These are phyloP conservation scores for Diogma glabrata DNA, from an alignment of 2,888 invertebrate genomes.

Conservation along the genomic window DNA sequence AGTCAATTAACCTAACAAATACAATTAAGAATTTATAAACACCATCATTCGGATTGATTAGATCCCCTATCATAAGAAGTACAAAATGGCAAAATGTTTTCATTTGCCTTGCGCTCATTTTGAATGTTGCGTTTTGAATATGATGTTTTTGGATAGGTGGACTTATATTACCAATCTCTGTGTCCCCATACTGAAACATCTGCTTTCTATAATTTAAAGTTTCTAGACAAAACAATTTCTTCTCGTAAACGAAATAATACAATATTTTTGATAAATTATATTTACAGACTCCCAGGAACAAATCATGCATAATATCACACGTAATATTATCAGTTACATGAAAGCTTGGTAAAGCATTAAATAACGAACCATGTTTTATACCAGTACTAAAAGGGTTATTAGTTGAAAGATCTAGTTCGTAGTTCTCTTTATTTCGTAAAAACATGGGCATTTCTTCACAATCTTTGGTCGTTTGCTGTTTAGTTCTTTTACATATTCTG, in stretches of 20 bases:
- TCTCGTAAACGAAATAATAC: too few relatives aligned
- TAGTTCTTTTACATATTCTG: background rate
- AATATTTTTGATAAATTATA: too few relatives aligned
- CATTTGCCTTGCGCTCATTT: conserved; percentile 11
- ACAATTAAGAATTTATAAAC: conserved; percentile 7
- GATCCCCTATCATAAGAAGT: conserved; percentile 10
- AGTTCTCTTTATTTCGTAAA: too few relatives aligned
- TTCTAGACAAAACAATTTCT: conserved; percentile 10
- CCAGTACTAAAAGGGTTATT: too few relatives aligned
- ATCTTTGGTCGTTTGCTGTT: background rate
- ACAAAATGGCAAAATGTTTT: conserved; percentile 9
- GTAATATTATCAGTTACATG: too few relatives aligned
- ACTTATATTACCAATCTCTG: conserved; percentile 9
- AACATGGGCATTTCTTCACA: too few relatives aligned
- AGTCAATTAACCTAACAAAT: background rate
- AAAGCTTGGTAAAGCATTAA: too few relatives aligned
- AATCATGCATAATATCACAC: too few relatives aligned
- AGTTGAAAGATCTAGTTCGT: too few relatives aligned
- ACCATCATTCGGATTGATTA: background rate
- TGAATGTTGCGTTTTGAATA: conserved; percentile 10
- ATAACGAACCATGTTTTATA: too few relatives aligned
- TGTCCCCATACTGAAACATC: conserved; percentile 11
- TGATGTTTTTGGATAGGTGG: conserved; percentile 9
- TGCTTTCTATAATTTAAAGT: conserved; percentile 13
- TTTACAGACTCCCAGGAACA: too few relatives aligned